phyloP scores from a whole-genome alignment of 2,797 vertebrate genomes.

The Alectoris magna region DNA sequence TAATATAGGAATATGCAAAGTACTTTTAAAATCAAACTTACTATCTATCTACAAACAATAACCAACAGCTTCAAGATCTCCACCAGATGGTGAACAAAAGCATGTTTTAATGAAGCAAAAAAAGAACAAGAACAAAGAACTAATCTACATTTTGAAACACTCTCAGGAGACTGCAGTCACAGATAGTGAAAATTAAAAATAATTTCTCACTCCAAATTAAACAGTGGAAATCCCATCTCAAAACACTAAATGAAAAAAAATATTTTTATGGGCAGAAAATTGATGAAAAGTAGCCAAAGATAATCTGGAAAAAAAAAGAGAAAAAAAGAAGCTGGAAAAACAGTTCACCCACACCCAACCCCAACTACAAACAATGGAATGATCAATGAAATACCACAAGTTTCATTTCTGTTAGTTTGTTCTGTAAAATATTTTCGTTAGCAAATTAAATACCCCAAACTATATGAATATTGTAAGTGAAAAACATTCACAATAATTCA shows the following conservation, averaged over 20 bases:
- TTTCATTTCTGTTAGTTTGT: neutral
- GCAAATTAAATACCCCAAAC: conserved; percentile 1
- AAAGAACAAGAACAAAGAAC: conserved; percentile 34
- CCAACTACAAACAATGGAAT: neutral
- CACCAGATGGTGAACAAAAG: conserved; percentile 61
- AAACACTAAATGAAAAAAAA: neutral
- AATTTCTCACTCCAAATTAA: conserved; percentile 12
- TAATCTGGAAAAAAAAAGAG: neutral
- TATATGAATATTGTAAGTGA: neutral
- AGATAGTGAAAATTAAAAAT: conserved; percentile 7
- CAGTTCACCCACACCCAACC: neutral
- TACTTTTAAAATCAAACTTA: neutral
- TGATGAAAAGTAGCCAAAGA: conserved; percentile 1
- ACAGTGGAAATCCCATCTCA: neutral
- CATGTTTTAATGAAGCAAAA: conserved; percentile 22
- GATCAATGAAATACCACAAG: neutral
- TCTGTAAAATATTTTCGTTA: neutral
- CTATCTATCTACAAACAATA: neutral
- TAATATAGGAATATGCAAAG: conserved; percentile 19
- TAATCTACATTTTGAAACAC: conserved; percentile 26
- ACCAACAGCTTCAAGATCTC: conserved; percentile 15
- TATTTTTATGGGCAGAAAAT: neutral
- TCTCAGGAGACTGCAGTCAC: conserved; percentile 67
- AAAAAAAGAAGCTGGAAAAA: neutral
- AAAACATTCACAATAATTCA: neutral